Conservation (phyloP, 2,113 vertebrate genomes). For the Myrmecophaga tridactyla region DNA sequence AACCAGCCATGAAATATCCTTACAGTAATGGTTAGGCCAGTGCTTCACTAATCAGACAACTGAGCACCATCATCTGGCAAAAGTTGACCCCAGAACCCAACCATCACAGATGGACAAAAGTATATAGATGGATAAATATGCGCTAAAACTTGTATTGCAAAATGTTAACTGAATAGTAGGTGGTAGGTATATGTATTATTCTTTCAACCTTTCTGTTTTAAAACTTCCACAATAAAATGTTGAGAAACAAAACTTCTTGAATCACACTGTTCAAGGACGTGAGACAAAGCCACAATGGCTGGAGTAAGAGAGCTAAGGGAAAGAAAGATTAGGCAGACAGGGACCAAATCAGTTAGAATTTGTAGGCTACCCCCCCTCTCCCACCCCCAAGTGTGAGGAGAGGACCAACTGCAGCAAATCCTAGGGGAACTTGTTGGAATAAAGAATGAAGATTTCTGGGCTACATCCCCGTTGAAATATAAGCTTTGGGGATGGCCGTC, state of each 20-base stretch:
- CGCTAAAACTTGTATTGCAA: background rate
- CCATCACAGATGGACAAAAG: background rate
- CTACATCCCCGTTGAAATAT: background rate
- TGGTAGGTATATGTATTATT: background rate
- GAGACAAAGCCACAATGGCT: background rate
- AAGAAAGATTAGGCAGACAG: background rate
- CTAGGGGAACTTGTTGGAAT: background rate
- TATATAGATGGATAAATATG: background rate
- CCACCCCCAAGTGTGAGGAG: background rate
- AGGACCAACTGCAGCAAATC: conserved; percentile 7
- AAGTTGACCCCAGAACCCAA: no score
- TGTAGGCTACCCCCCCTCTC: background rate
- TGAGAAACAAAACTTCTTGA: no score
- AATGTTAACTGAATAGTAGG: background rate
- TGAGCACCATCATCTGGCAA: no score
- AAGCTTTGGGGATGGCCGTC: background rate
- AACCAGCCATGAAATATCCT: no score
- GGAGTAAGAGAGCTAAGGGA: background rate
- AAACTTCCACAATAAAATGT: background rate
- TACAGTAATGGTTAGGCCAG: no score
- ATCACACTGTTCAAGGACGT: background rate
- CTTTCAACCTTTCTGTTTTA: background rate
- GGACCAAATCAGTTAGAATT: background rate
- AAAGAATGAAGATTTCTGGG: conserved; percentile 12
- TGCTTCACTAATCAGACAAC: no score